A percentile compares a stretch with the other conserved stretches of the same genome.
phyloP scores from a whole-genome alignment of 1,140 invertebrate genomes.

The Dryas iulia region DNA sequence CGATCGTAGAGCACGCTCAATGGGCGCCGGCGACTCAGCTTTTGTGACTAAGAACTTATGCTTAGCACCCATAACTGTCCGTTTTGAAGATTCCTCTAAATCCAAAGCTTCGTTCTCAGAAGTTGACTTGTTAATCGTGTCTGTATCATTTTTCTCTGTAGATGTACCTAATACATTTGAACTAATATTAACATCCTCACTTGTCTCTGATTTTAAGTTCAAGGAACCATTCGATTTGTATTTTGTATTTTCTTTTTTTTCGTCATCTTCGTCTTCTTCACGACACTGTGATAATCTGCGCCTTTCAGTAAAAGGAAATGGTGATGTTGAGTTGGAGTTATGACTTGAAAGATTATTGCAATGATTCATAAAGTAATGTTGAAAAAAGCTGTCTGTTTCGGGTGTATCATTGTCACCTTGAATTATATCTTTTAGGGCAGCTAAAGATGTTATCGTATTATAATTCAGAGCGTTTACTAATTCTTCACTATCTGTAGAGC shows the following conservation, averaged over 20 bases:
- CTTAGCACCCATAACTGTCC: slow-evolving; percentile 65
- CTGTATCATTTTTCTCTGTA: slow-evolving; percentile 27
- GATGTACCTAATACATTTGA: background rate
- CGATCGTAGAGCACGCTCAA: slow-evolving; percentile 77
- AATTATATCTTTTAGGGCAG: slow-evolving; percentile 85
- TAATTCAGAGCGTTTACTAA: slow-evolving; percentile 84
- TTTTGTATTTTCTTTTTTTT: slow-evolving; percentile 69
- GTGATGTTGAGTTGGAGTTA: slow-evolving; percentile 76
- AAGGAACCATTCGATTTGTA: slow-evolving; percentile 31
- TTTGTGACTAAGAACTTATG: slow-evolving; percentile 72
- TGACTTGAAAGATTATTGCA: slow-evolving; percentile 84
- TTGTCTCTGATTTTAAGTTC: slow-evolving; percentile 32
- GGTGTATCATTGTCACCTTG: slow-evolving; percentile 82
- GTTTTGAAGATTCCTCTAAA: slow-evolving; percentile 48
- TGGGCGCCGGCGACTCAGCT: slow-evolving; percentile 45
- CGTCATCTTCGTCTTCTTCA: slow-evolving; percentile 89
- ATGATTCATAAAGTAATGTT: slow-evolving; percentile 87
- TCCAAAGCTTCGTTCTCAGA: slow-evolving; percentile 19
- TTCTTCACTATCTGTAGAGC: slow-evolving; percentile 84
- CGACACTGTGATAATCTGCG: slow-evolving; percentile 89
- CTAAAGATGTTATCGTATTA: slow-evolving; percentile 84
- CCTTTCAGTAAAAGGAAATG: slow-evolving; percentile 82
- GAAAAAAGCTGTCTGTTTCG: slow-evolving; percentile 85
- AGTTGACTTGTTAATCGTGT: slow-evolving; percentile 4
- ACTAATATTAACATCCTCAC: background rate